Evolutionary conservation across 2,113 vertebrate genomes (phyloP).

Genomic region (Danio rerio): GRCz12tu NC_133178.1:18545001-18545500

Average conservation of each 20-base stretch:
- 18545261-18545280: neutral
- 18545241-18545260: constrained; percentile 51
- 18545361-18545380: neutral
- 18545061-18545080: neutral
- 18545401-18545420: constrained; percentile 36
- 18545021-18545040: too few relatives aligned
- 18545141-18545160: constrained; percentile 1
- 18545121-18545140: constrained; percentile 2
- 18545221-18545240: constrained; percentile 40
- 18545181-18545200: constrained; percentile 39
- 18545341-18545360: too few relatives aligned
- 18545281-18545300: constrained; percentile 10
- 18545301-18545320: too few relatives aligned
- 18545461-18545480: constrained; percentile 45
- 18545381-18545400: neutral
- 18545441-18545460: constrained; percentile 38
- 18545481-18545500: constrained; percentile 23
- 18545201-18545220: constrained; percentile 5
- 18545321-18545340: neutral
- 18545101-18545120: neutral
- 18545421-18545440: constrained; percentile 46
- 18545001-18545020: too few relatives aligned
- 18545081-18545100: constrained; percentile 22
- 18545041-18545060: too few relatives aligned
- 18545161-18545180: constrained; percentile 16